Evolutionary conservation across 2,797 vertebrate genomes (phyloP).

Genomic region (Thripadectes ignobilis): DNA sequence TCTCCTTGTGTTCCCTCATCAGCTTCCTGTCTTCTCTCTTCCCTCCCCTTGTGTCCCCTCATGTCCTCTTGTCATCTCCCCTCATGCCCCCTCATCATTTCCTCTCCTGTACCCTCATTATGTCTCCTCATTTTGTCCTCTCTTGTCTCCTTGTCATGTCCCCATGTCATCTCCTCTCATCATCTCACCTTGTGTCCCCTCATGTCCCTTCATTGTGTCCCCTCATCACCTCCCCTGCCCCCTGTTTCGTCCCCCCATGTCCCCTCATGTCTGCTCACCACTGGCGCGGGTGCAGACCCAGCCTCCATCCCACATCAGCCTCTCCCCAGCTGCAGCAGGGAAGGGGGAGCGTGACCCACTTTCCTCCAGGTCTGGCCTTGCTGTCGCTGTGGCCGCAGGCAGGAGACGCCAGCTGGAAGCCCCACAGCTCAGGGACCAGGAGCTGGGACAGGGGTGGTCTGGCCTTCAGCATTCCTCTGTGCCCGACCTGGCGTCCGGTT

Average conservation of each 20-base stretch:
- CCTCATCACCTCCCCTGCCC: background rate
- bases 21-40: background rate
- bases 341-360: conserved; percentile 43
- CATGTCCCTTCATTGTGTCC: background rate
- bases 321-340: background rate
- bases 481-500: rapidly evolving
- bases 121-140: background rate
- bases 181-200: background rate
- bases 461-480: too few species aligned
- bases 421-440: background rate
- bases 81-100: background rate
- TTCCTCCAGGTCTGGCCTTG: conserved; percentile 8
- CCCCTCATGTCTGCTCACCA: background rate
- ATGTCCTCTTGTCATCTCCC: background rate
- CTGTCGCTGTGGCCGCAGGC: background rate
- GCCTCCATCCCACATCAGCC: background rate
- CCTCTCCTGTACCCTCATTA: background rate
- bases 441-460: rapidly evolving
- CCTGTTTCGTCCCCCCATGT: background rate
- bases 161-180: background rate
- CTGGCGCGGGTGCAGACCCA: background rate
- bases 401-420: background rate
- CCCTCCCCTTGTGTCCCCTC: background rate
- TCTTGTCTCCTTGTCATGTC: background rate
- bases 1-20: background rate